A percentile compares a stretch with the other conserved stretches of the same genome.
phyloP scores from a whole-genome alignment of 2,113 vertebrate species.

The Nycticorax nycticorax region DNA sequence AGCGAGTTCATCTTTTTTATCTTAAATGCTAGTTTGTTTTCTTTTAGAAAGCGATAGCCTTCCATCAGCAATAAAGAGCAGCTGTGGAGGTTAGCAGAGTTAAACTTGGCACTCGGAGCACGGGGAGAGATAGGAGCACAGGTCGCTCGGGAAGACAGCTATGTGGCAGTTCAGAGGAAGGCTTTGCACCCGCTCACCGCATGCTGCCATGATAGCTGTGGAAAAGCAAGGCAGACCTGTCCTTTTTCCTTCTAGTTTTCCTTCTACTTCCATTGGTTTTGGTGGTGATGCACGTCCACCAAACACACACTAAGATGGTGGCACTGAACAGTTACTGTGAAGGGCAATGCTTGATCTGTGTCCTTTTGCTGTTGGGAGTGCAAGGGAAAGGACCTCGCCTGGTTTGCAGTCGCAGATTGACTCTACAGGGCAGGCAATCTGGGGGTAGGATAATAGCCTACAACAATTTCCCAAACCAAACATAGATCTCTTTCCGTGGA shows the following conservation, averaged over 20 bases:
- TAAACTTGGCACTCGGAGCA: neutral
- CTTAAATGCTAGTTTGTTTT: neutral
- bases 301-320: neutral
- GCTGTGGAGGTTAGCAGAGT: neutral
- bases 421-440: neutral
- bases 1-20: fast-evolving
- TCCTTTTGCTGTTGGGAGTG: neutral
- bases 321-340: neutral
- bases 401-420: neutral
- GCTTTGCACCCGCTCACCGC: fast-evolving
- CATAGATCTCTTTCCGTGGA: neutral
- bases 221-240: neutral
- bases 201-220: fast-evolving
- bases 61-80: neutral
- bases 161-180: fast-evolving
- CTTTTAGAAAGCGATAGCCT: neutral
- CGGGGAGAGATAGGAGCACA: neutral
- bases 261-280: neutral
- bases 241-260: neutral
- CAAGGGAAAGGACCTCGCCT: neutral
- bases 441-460: neutral
- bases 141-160: neutral
- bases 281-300: neutral
- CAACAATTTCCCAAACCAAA: neutral
- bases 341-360: neutral